These are phyloP conservation scores for Amphiprion ocellaris DNA, from an alignment of 2,113 vertebrate genomes.

Conservation along the genomic window DNA sequence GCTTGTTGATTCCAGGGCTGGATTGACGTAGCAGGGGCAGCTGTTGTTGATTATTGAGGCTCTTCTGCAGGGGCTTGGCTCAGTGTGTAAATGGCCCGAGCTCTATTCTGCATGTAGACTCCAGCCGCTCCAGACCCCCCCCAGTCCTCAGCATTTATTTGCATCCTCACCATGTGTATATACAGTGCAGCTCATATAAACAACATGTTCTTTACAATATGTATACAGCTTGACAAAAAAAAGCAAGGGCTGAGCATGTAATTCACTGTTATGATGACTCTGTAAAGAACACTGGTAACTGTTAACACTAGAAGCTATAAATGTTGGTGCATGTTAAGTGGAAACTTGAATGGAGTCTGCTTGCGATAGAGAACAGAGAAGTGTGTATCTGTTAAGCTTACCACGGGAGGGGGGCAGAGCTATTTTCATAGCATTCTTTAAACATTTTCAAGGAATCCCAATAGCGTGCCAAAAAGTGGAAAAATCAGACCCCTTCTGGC, in stretches of 20 bases:
- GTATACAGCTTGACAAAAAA: constrained; percentile 26
- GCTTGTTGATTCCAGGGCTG: constrained; percentile 75
- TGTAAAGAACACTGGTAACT: constrained; percentile 21
- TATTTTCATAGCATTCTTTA: constrained; percentile 55
- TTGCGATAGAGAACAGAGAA: constrained; percentile 4
- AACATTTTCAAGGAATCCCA: constrained; percentile 52
- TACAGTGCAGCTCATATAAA: constrained; percentile 54
- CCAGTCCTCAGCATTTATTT: constrained; percentile 63
- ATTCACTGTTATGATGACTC: constrained; percentile 36
- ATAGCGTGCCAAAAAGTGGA: constrained; percentile 54
- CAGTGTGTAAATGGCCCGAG: constrained; percentile 65
- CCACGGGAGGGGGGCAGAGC: background rate
- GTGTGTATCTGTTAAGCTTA: constrained; percentile 20
- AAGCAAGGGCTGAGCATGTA: constrained; percentile 23
- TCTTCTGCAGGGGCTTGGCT: constrained; percentile 74
- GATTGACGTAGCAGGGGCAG: constrained; percentile 77
- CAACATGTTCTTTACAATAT: constrained; percentile 46
- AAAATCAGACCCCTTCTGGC: constrained; percentile 53
- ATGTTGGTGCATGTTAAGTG: constrained; percentile 18
- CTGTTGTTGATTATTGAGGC: constrained; percentile 83
- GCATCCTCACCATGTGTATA: constrained; percentile 64
- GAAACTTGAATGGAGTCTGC: constrained; percentile 16
- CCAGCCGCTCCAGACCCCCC: constrained; percentile 48
- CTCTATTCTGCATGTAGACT: constrained; percentile 61
- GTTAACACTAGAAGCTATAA: constrained; percentile 41